phyloP scores from a whole-genome alignment of 2,888 invertebrate species.

The Morpho helenor region DNA sequence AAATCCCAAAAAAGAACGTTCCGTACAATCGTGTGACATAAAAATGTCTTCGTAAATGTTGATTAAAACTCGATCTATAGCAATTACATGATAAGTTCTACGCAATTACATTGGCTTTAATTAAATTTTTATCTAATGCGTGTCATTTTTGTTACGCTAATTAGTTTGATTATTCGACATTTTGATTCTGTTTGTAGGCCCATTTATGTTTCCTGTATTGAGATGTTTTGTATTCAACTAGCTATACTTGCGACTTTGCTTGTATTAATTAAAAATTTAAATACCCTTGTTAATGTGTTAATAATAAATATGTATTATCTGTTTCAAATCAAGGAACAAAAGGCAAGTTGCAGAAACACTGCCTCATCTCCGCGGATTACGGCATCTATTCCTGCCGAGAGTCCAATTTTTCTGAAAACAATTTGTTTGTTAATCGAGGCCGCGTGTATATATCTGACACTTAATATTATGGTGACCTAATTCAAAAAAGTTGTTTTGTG shows the following conservation, averaged over 20 bases:
- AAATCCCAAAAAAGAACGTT: no score
- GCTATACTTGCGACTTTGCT: no score
- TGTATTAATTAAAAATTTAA: neutral
- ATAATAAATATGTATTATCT: neutral
- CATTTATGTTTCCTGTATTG: neutral
- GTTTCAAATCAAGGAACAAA: no score
- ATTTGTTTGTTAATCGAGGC: no score
- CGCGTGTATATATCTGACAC: no score
- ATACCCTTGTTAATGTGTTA: neutral
- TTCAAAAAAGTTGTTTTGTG: no score
- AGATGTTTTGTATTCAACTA: neutral
- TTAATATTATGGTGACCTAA: no score
- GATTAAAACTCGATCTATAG: no score
- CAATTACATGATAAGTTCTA: neutral
- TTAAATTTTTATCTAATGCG: slow-evolving; percentile 1
- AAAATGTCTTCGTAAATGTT: neutral
- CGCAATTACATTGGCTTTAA: neutral
- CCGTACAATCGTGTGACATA: neutral
- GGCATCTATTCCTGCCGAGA: no score
- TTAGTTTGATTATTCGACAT: slow-evolving; percentile 2
- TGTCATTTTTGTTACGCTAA: slow-evolving; percentile 3
- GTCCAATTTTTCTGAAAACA: no score
- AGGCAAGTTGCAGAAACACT: no score
- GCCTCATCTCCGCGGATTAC: no score
- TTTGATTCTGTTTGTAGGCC: neutral